Percentiles rank a stretch among this genome's conserved stretches.
Conservation (phyloP, 1,140 invertebrate genomes). For the Anastrepha ludens region DNA sequence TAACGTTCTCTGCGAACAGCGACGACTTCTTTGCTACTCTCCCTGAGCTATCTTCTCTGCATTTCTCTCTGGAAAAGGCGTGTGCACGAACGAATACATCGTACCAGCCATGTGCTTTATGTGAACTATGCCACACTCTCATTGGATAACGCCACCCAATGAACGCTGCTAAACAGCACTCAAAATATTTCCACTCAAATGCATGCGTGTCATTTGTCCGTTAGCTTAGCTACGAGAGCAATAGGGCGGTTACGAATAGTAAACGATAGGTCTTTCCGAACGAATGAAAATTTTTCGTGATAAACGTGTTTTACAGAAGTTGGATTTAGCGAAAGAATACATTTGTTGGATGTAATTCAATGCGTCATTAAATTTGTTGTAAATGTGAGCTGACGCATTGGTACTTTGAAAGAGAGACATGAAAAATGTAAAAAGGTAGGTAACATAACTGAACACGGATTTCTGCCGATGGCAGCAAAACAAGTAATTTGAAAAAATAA, state of each 20-base stretch:
- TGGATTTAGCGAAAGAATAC: too few relatives aligned
- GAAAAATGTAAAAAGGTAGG: too few relatives aligned
- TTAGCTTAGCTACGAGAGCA: not conserved
- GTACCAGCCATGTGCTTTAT: not conserved
- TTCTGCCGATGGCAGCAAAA: too few relatives aligned
- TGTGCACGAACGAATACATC: not conserved
- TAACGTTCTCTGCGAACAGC: too few relatives aligned
- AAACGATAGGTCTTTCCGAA: not conserved
- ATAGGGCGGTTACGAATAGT: not conserved
- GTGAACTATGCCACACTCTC: not conserved
- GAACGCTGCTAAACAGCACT: not conserved
- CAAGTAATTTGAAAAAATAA: too few relatives aligned
- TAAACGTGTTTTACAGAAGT: not conserved
- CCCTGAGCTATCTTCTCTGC: not conserved
- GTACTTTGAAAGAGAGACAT: too few relatives aligned
- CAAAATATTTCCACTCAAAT: conserved; percentile 14
- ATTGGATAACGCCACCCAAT: conserved; percentile 13
- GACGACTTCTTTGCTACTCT: too few relatives aligned
- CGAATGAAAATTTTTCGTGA: not conserved
- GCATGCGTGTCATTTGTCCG: not conserved
- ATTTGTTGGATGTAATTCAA: too few relatives aligned
- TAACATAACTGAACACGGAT: too few relatives aligned
- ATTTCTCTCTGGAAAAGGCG: not conserved
- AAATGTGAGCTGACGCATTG: too few relatives aligned
- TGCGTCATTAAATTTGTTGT: too few relatives aligned